phyloP scores from a whole-genome alignment of 2,888 invertebrate genomes.

The Dicycla oo region DNA sequence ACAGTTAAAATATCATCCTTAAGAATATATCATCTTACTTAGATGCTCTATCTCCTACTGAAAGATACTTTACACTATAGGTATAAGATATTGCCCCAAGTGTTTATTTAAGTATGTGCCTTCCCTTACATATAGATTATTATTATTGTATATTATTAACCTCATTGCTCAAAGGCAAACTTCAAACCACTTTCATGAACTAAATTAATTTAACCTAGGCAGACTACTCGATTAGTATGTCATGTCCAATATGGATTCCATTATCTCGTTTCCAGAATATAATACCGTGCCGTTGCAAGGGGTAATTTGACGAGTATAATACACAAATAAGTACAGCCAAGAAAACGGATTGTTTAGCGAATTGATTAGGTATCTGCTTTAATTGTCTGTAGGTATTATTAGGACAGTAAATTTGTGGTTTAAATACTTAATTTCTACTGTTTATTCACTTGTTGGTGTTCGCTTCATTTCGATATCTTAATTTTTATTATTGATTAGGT shows the following conservation, averaged over 20 bases:
- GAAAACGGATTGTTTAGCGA: not conserved
- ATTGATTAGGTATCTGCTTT: not conserved
- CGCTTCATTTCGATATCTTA: no score
- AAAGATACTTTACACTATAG: no score
- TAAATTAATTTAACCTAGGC: slow-evolving; percentile 11
- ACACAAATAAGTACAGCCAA: not conserved
- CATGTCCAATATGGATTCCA: slow-evolving; percentile 30
- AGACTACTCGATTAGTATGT: slow-evolving; percentile 20
- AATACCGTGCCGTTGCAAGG: not conserved
- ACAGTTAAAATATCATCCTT: not conserved
- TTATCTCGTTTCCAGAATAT: slow-evolving; percentile 13
- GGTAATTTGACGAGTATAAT: slow-evolving; percentile 11
- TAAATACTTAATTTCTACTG: no score
- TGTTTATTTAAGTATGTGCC: not conserved
- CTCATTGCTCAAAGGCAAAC: slow-evolving; percentile 8
- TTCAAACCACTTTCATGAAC: slow-evolving; percentile 5
- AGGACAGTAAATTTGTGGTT: no score
- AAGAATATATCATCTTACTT: not conserved
- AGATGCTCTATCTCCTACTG: not conserved
- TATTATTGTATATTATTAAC: slow-evolving; percentile 3
- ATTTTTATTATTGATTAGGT: no score
- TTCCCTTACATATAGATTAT: not conserved
- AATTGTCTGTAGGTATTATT: no score
- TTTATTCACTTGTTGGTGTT: no score
- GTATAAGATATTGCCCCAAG: not conserved